phyloP scores from a whole-genome alignment of 2,888 invertebrate species.

The Ennomos fuscantarius region DNA sequence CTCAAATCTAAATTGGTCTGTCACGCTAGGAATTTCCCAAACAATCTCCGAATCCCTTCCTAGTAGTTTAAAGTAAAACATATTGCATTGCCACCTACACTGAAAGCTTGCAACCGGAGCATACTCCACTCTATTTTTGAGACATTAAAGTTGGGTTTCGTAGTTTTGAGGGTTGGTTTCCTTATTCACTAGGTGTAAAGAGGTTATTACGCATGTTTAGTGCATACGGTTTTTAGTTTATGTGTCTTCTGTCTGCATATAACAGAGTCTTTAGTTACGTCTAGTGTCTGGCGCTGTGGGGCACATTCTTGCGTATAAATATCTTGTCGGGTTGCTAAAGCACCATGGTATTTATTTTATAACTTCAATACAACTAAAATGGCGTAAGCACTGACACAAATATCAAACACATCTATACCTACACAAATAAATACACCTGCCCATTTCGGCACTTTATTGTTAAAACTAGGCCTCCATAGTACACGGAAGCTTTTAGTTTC shows the following conservation, averaged over 20 bases:
- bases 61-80: conserved; percentile 4
- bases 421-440: too few relatives aligned
- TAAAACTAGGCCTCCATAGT: too few relatives aligned
- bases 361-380: too few relatives aligned
- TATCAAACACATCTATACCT: too few relatives aligned
- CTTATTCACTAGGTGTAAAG: conserved; percentile 28
- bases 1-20: background rate
- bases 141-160: conserved; percentile 3
- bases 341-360: too few relatives aligned
- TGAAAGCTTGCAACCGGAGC: background rate
- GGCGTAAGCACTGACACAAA: too few relatives aligned
- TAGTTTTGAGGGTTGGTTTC: conserved; percentile 7
- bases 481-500: background rate
- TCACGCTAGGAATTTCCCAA: conserved; percentile 9
- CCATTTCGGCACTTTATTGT: too few relatives aligned
- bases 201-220: conserved; percentile 19
- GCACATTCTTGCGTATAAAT: conserved; percentile 8
- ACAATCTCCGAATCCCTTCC: conserved; percentile 11
- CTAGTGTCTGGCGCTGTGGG: background rate
- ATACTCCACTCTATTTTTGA: background rate
- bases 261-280: conserved; percentile 4
- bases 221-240: conserved; percentile 14
- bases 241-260: conserved; percentile 13
- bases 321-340: too few relatives aligned
- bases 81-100: conserved; percentile 11